A percentile compares a stretch with the other conserved stretches of the same genome.
Conservation (phyloP, 2,888 invertebrate species). For the Mimas tiliae region DNA sequence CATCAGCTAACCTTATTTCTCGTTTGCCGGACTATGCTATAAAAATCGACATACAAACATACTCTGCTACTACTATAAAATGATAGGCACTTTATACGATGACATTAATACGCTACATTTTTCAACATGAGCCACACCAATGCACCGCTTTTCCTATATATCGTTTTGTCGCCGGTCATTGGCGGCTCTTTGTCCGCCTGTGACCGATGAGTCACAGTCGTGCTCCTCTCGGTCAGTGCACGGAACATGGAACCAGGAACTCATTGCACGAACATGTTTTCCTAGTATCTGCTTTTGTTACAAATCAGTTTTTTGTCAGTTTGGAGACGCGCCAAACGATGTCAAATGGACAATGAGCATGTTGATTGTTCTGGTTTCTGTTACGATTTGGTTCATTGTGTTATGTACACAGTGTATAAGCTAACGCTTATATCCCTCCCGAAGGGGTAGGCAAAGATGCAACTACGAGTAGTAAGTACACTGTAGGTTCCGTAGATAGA, state of each 20-base stretch:
- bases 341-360: constrained; percentile 43
- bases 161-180: constrained; percentile 62
- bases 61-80: too few relatives aligned
- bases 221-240: constrained; percentile 44
- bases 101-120: constrained; percentile 8
- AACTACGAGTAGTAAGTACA: too few relatives aligned
- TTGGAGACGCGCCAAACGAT: constrained; percentile 63
- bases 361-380: constrained; percentile 37
- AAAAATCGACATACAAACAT: too few relatives aligned
- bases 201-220: constrained; percentile 59
- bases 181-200: constrained; percentile 60
- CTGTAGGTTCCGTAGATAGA: too few relatives aligned
- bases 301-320: constrained; percentile 51
- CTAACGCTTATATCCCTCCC: too few relatives aligned
- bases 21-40: too few relatives aligned
- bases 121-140: constrained; percentile 38
- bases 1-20: too few relatives aligned
- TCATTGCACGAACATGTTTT: constrained; percentile 55
- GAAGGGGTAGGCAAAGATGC: too few relatives aligned
- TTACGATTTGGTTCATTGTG: constrained; percentile 47
- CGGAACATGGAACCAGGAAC: constrained; percentile 66
- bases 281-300: constrained; percentile 56
- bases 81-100: background rate
- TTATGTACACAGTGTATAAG: background rate
- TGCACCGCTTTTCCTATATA: constrained; percentile 56